Percentiles rank a stretch among this genome's conserved stretches.
Evolutionary conservation across 2,888 invertebrate species (phyloP).

Genomic region (Agriopis leucophaearia): DNA sequence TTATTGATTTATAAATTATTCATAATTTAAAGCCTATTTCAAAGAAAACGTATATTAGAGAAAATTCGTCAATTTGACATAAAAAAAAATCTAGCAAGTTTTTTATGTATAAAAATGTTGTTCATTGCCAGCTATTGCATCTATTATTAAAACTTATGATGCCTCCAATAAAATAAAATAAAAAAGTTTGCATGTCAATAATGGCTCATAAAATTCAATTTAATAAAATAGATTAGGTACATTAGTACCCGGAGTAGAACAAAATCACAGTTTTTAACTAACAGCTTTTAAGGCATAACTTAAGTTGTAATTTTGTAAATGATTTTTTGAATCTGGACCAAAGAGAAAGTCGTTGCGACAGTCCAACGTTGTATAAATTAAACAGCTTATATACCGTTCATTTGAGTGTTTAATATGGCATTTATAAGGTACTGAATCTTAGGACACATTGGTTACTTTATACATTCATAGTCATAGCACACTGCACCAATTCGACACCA

Average conservation of each 20-base stretch:
- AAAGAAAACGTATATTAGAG: background rate
- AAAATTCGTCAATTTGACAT: background rate
- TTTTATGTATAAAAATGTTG: no score
- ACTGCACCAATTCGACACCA: background rate
- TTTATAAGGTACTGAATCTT: conserved; percentile 65
- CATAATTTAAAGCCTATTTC: background rate
- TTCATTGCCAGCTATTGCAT: no score
- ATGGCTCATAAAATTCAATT: no score
- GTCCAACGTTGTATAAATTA: conserved; percentile 45
- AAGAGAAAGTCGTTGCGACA: background rate
- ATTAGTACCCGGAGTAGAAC: no score
- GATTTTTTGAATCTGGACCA: background rate
- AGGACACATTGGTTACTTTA: conserved; percentile 51
- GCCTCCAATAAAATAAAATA: no score
- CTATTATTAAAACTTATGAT: no score
- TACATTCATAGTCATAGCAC: conserved; percentile 21
- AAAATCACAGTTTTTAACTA: no score
- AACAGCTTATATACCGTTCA: conserved; percentile 52
- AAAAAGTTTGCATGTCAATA: no score
- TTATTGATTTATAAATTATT: background rate
- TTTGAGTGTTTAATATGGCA: conserved; percentile 64
- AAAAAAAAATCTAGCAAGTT: no score
- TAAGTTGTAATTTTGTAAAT: background rate
- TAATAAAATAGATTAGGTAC: no score
- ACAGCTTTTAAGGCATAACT: no score